Base-by-base conservation (phyloP, 2,797 vertebrate genomes). In the Paguma larvata region DNA sequence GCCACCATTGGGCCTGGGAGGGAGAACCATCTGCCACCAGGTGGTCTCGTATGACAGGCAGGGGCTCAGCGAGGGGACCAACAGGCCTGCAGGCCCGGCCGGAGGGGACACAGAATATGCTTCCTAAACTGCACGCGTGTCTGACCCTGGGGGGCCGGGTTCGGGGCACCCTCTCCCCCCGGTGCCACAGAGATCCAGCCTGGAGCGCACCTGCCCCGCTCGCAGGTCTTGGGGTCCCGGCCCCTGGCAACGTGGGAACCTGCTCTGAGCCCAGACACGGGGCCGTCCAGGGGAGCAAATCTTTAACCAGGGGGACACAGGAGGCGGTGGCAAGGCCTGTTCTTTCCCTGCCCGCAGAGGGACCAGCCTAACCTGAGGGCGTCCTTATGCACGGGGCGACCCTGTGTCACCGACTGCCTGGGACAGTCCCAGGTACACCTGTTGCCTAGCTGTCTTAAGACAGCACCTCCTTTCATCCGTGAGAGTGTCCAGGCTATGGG, bases 21-120 rank as follows among this genome's bases (percentile, higher is more conserved):
- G 16, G 18, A 9, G 1, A 30, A 14, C 5, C 1, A 3, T 34
- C 25, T 34, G 16, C 30, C 4, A 8, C 0, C 3, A 8, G 56
- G 8, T 4, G 6, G n/a, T 34, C 48, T 30, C 48, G 4, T 0
- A 0, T 32, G 65, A 16, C 16, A n/a, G 53, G 18, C 13, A 25
- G 75, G 56, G 25, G 56, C 44, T 73, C 48, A 46, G 41, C 4
- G 3, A 8, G 1, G 34, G 41, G 11, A 6, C 34, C 9, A 16
- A 30, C 44, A 63, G 30, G 46, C 1, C 14, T 34, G 3, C 1
- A 10, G 23, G 62, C 12, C 41, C 6, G 51, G 32, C 38, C 5
- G 0, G 41, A 5, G 2, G 1, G 10, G 30, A n/a, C 2, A 21
- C 18, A 41, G 67, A 4, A 5, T 0, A 0, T 6, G 51, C 23